Evolutionary conservation across 2,113 vertebrate genomes (phyloP), one percentile per base, ranked within the genome.

Genomic region (Muscicapa adusta): DNA sequence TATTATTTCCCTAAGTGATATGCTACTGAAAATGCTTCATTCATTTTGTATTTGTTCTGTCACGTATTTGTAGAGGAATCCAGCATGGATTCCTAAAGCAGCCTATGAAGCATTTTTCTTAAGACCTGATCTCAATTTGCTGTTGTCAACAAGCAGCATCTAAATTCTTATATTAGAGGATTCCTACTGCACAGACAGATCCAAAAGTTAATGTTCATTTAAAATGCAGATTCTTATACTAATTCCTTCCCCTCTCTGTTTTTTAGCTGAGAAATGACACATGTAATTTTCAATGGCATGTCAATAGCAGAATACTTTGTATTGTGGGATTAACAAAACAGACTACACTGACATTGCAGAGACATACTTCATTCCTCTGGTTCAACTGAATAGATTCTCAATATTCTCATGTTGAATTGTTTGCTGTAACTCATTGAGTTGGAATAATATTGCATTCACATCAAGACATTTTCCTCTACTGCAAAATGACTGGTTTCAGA

Each of bases 61-160:
- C 24, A 63, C 0, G 0, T 51, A 38, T 75, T 53, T 66, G 13
- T 54, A 68, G 50, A 36, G 20, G 42, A 65, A 50, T 50, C 15
- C 53, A 72, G 31, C 0, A 3, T 36, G 66, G 53, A 62, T 38
- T 75, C 34, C 53, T 73, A 72, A 63, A 88, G 65, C 20, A 68
- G 53, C 13, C 31, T 47, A 9, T 28, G 47, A 73, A 61, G 18
- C 7, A 19, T 60, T 77, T 85, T 93, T 36, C 51, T 43, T 36
- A 71, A 63, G 45, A 51, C 9, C 9, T 40, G 36, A 29, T 83
- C 63, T 76, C 17, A 34, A 31, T 38, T 36, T 19, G 10, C n/a
- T 71, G 58, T 78, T 48, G 61, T 31, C 42, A 66, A 42, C 51
- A 66, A 89, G 56, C n/a, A 78, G 29, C 36, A 57, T 18, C 14